Conservation (phyloP, 2,113 vertebrate genomes). For the Marcusenius ussheri region DNA sequence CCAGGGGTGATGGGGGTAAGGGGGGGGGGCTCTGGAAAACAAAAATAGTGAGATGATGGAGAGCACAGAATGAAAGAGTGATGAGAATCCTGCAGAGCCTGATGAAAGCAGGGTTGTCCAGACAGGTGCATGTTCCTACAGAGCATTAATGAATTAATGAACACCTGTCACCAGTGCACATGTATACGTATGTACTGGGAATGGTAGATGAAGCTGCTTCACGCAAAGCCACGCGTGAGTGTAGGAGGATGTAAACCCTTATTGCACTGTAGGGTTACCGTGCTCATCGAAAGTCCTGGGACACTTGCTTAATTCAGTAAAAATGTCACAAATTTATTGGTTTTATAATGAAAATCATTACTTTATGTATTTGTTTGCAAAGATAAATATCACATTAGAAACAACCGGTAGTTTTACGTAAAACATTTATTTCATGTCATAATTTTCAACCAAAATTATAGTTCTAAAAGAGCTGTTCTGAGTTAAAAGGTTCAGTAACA, state of each 20-base stretch:
- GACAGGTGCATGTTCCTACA: neutral
- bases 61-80: neutral
- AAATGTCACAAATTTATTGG: neutral
- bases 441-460: neutral
- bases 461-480: neutral
- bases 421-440: neutral
- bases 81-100: neutral
- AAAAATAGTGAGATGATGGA: neutral
- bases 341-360: neutral
- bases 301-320: neutral
- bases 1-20: neutral
- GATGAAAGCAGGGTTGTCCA: neutral
- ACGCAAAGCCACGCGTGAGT: neutral
- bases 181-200: neutral
- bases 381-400: neutral
- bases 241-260: neutral
- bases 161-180: neutral
- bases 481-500: neutral
- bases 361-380: neutral
- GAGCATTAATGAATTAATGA: neutral
- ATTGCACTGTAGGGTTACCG: neutral
- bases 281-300: neutral
- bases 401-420: neutral
- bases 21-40: neutral
- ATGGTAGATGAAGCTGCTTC: neutral